Conservation (phyloP, 2,888 invertebrate genomes). For the Rhagophthalmus giganteus region DNA sequence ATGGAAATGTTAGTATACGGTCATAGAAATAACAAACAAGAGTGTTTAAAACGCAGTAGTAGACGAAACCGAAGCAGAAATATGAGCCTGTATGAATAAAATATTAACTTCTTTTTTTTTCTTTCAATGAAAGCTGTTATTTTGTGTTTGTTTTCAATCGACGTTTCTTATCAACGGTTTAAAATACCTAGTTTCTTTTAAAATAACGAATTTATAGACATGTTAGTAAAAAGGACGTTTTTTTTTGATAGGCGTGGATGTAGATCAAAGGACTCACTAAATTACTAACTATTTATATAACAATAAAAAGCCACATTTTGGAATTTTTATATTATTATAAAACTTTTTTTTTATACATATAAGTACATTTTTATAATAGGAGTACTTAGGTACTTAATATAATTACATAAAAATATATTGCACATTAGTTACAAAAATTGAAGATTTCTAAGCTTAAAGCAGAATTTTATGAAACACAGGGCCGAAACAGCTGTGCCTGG, state of each 20-base stretch:
- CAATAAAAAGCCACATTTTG: constrained; percentile 7
- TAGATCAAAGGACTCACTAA: constrained; percentile 9
- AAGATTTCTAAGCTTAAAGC: background rate
- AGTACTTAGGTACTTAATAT: background rate
- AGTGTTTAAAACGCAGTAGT: too few relatives aligned
- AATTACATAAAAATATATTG: background rate
- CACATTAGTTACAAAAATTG: background rate
- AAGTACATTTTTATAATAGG: too few relatives aligned
- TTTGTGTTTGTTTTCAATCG: constrained; percentile 26
- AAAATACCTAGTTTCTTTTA: background rate
- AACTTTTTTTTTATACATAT: too few relatives aligned
- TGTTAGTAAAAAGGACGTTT: constrained; percentile 17
- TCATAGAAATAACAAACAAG: too few relatives aligned
- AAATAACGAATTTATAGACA: constrained; percentile 2
- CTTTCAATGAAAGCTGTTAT: background rate
- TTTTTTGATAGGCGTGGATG: background rate
- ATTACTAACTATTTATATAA: constrained; percentile 8
- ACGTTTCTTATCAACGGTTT: background rate
- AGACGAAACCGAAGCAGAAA: too few relatives aligned
- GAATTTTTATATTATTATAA: background rate
- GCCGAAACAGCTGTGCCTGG: constrained; percentile 4
- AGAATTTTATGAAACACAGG: constrained; percentile 6
- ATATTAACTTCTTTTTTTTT: too few relatives aligned
- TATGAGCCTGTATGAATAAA: too few relatives aligned
- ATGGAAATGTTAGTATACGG: constrained; percentile 27